These are phyloP conservation scores for Alviniconcha strummeri DNA, from an alignment of 2,888 invertebrate genomes.

Conservation along the genomic window DNA sequence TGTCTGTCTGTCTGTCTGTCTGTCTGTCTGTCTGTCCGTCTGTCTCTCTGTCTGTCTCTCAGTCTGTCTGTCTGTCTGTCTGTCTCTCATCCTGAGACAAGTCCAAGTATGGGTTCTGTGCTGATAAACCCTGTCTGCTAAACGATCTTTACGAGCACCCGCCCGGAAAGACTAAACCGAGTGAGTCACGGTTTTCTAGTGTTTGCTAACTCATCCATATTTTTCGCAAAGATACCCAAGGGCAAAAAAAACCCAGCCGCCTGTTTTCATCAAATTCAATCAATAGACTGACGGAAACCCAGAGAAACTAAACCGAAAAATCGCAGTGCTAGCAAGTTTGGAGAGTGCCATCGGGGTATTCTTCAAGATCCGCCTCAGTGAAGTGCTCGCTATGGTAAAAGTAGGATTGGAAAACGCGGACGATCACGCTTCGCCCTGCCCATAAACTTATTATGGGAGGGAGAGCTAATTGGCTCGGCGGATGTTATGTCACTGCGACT, in stretches of 20 bases:
- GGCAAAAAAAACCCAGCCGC: constrained; percentile 11
- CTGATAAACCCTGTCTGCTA: too few species aligned
- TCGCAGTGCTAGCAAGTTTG: background rate
- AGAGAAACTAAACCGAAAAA: background rate
- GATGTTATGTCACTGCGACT: background rate
- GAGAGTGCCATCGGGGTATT: constrained; percentile 4
- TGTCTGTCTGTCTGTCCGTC: too few species aligned
- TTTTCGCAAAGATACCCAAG: background rate
- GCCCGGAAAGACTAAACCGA: constrained; percentile 5
- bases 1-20: too few species aligned
- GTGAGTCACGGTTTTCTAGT: background rate
- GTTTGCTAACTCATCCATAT: constrained; percentile 15
- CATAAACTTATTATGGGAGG: constrained; percentile 6
- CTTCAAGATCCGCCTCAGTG: background rate
- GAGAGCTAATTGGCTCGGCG: background rate
- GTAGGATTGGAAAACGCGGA: background rate
- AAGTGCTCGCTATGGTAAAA: background rate
- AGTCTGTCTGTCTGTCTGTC: too few species aligned
- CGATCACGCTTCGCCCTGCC: background rate
- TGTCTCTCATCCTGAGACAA: too few species aligned
- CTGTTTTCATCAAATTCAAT: constrained; percentile 9
- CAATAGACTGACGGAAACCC: background rate
- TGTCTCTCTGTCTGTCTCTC: too few species aligned
- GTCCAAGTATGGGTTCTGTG: too few species aligned
- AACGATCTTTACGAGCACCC: background rate